These are phyloP conservation scores for Lepidocolaptes lacrymiger DNA, from an alignment of 2,797 vertebrate species.

Conservation along the genomic window DNA sequence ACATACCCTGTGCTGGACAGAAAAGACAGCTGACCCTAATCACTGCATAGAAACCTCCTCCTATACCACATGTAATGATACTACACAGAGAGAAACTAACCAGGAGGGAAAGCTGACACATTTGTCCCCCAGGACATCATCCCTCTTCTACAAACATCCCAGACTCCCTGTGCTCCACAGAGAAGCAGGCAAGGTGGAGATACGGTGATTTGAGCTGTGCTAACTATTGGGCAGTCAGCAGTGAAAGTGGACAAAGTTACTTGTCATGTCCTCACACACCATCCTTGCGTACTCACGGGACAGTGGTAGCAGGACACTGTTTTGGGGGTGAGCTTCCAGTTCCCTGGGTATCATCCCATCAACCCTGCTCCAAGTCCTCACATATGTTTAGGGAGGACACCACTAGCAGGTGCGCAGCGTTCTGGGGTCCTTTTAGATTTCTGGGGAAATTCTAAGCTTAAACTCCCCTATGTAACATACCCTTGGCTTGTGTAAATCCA, in stretches of 20 bases:
- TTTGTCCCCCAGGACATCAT: background rate
- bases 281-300: background rate
- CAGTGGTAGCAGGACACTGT: background rate
- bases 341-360: background rate
- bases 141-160: background rate
- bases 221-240: background rate
- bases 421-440: background rate
- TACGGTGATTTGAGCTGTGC: accelerated
- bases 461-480: background rate
- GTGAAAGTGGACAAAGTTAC: background rate
- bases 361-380: background rate
- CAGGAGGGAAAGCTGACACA: background rate
- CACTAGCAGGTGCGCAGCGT: background rate
- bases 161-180: background rate
- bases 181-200: background rate
- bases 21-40: background rate
- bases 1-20: background rate
- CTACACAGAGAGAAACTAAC: background rate
- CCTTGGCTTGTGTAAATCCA: background rate
- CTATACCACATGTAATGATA: background rate
- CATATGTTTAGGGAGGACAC: accelerated
- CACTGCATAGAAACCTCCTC: background rate
- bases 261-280: background rate
- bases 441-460: background rate
- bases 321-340: background rate